A percentile compares a stretch with the other conserved stretches of the same genome.
Conservation (phyloP, 2,888 invertebrate genomes). For the Stramonita haemastoma region DNA sequence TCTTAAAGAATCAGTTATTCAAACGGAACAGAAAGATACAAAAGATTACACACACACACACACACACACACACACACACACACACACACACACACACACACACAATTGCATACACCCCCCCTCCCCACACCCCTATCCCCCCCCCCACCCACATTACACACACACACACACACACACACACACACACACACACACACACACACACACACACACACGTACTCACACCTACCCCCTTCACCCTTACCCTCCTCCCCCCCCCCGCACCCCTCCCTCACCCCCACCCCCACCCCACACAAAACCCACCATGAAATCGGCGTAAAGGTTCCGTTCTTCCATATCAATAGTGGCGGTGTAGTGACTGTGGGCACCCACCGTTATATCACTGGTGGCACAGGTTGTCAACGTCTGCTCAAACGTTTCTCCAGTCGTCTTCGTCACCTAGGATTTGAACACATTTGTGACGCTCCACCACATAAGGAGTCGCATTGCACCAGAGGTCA, state of each 20-base stretch:
- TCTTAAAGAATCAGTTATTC: too few relatives aligned
- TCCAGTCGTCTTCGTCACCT: constrained; percentile 53
- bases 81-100: neutral
- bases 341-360: constrained; percentile 52
- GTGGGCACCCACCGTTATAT: constrained; percentile 48
- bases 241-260: neutral
- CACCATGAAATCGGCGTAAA: constrained; percentile 48
- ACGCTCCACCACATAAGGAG: too few relatives aligned
- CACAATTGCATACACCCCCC: too few relatives aligned
- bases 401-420: constrained; percentile 53
- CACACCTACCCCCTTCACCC: neutral
- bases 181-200: constrained; percentile 11
- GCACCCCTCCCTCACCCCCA: constrained; percentile 7
- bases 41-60: neutral
- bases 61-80: neutral
- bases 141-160: neutral
- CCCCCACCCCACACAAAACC: neutral
- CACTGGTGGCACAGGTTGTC: constrained; percentile 52
- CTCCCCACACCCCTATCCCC: constrained; percentile 11
- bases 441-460: too few relatives aligned
- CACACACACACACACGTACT: neutral
- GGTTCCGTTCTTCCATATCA: constrained; percentile 48
- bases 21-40: too few relatives aligned
- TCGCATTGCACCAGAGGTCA: too few relatives aligned
- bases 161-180: constrained; percentile 31